phyloP scores from a whole-genome alignment of 2,888 invertebrate species.

The Eretmocerus hayati region DNA sequence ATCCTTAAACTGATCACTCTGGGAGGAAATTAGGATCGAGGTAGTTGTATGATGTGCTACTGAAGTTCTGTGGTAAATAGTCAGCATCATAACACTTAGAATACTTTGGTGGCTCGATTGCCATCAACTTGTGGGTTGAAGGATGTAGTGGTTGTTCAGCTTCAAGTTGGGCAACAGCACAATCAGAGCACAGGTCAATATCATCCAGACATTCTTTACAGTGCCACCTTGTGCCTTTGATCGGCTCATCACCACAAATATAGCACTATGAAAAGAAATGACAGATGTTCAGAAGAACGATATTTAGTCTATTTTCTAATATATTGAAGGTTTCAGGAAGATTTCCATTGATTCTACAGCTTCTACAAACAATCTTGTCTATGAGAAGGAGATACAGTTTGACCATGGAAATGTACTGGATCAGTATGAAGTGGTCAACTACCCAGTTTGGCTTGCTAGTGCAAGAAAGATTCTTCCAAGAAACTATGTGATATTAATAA shows the following conservation, averaged over 20 bases:
- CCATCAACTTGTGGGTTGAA: conserved; percentile 45
- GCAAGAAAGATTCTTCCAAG: no score
- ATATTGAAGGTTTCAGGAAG: neutral
- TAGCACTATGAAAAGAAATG: conserved; percentile 50
- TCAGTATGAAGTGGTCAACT: no score
- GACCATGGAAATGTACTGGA: no score
- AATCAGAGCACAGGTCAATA: conserved; percentile 61
- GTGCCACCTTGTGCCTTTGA: conserved; percentile 62
- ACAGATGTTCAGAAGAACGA: neutral
- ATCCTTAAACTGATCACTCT: no score
- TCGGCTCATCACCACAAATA: conserved; percentile 58
- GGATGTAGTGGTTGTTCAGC: conserved; percentile 47
- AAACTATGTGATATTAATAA: no score
- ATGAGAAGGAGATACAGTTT: no score
- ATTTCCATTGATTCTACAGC: no score
- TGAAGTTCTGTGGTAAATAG: conserved; percentile 40
- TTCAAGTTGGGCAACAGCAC: conserved; percentile 54
- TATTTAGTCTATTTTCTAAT: neutral
- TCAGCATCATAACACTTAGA: conserved; percentile 35
- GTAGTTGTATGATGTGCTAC: conserved; percentile 39
- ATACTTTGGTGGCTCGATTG: conserved; percentile 34
- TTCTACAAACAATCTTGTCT: no score
- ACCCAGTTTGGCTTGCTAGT: no score
- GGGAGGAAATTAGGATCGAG: conserved; percentile 39
- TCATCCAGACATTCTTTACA: conserved; percentile 56